Evolutionary conservation across 2,797 vertebrate species (phyloP).

Genomic region (Darevskia nairensis): DNA sequence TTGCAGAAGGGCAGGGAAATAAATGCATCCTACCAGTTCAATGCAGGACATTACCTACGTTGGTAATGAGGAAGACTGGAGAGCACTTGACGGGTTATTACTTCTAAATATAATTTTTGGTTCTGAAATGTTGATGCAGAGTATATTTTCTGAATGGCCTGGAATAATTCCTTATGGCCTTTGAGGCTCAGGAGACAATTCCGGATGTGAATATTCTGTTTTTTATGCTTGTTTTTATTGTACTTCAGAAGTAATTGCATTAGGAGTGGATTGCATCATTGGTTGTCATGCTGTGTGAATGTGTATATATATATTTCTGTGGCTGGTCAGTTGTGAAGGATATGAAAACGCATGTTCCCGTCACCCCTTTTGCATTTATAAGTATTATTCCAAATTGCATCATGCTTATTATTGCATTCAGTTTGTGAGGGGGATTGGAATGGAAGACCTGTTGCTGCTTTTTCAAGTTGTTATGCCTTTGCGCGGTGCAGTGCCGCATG

Average conservation of each 20-base stretch:
- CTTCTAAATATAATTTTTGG: slow-evolving; percentile 6
- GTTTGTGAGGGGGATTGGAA: slow-evolving; percentile 27
- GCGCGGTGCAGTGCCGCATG: slow-evolving; percentile 12
- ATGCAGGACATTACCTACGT: not conserved
- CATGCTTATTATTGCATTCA: slow-evolving; percentile 60
- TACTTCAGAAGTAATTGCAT: slow-evolving; percentile 8
- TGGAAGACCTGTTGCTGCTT: slow-evolving; percentile 39
- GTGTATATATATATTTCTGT: not conserved
- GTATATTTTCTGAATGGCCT: slow-evolving; percentile 21
- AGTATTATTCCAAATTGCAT: slow-evolving; percentile 54
- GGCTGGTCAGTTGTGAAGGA: no score
- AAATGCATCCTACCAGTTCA: not conserved
- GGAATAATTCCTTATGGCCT: slow-evolving; percentile 26
- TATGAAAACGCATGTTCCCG: not conserved
- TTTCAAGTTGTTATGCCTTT: slow-evolving; percentile 44
- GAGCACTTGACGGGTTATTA: not conserved
- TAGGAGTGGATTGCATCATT: slow-evolving; percentile 31
- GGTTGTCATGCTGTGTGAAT: not conserved
- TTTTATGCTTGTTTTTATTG: slow-evolving; percentile 18
- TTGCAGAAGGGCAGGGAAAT: slow-evolving; percentile 15
- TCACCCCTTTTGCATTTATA: slow-evolving; percentile 56
- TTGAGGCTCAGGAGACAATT: slow-evolving; percentile 9
- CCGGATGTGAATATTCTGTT: slow-evolving; percentile 25
- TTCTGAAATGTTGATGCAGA: not conserved
- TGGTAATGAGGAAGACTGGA: not conserved